phyloP scores from a whole-genome alignment of 2,797 vertebrate species.

The Phylloscopus collybita region DNA sequence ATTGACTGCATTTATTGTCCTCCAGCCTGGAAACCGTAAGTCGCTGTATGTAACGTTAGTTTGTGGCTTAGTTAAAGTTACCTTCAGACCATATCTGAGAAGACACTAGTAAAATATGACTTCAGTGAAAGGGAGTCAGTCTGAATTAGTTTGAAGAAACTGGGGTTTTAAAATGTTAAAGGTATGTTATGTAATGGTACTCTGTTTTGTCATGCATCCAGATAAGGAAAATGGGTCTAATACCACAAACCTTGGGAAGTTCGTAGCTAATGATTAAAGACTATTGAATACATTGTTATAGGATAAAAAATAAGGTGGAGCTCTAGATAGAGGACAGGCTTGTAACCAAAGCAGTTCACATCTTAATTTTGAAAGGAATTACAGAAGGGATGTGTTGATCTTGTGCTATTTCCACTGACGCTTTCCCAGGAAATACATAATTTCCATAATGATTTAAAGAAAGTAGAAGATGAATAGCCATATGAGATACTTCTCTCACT shows the following conservation, averaged over 20 bases:
- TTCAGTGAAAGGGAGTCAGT: not conserved
- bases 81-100: not conserved
- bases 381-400: not conserved
- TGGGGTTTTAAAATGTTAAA: not conserved
- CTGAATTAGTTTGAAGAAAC: not conserved
- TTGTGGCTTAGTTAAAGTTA: not conserved
- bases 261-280: not conserved
- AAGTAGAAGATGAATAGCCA: not conserved
- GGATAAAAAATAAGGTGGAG: not conserved
- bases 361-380: not conserved
- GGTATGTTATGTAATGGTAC: no score
- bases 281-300: not conserved
- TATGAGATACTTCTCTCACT: not conserved
- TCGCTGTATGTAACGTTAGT: not conserved
- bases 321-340: not conserved
- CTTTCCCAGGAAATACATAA: not conserved
- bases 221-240: not conserved
- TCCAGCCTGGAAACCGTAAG: not conserved
- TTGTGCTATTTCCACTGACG: not conserved
- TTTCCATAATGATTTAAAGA: not conserved
- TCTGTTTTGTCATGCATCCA: not conserved
- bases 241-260: not conserved
- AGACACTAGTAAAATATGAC: not conserved
- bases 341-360: not conserved
- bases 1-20: not conserved